phyloP scores from a whole-genome alignment of 2,113 vertebrate genomes.

The Phyllostomus discolor region DNA sequence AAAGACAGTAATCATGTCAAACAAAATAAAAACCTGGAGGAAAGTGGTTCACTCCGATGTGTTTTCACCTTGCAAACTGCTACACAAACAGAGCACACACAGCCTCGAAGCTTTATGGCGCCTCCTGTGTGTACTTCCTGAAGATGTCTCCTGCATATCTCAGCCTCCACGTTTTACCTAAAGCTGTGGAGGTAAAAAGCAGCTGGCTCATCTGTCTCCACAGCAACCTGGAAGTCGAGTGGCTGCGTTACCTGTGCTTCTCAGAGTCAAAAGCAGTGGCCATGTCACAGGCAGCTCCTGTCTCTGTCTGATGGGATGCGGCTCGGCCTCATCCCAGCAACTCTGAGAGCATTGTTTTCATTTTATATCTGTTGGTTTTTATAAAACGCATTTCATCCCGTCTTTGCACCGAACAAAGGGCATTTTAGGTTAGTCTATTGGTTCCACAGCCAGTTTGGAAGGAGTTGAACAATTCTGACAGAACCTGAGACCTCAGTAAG shows the following conservation, averaged over 20 bases:
- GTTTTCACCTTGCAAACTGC: neutral
- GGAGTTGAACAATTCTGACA: neutral
- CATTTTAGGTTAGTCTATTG: neutral
- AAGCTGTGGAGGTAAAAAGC: neutral
- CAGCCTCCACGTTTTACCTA: constrained; percentile 30
- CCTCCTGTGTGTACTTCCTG: neutral
- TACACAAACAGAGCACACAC: neutral
- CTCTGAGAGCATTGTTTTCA: fast-evolving
- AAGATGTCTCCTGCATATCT: neutral
- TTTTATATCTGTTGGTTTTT: neutral
- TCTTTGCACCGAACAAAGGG: neutral
- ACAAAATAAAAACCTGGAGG: constrained; percentile 4
- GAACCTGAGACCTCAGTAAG: neutral
- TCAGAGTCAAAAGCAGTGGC: neutral
- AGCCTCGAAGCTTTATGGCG: neutral
- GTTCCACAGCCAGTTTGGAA: neutral
- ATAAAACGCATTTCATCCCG: neutral
- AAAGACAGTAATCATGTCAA: neutral
- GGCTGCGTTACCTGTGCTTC: neutral
- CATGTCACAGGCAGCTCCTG: neutral
- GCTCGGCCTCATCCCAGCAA: neutral
- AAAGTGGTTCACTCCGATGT: neutral
- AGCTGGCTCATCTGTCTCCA: constrained; percentile 1
- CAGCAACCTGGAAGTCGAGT: neutral
- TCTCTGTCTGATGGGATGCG: neutral